Evolutionary conservation across 2,113 vertebrate genomes (phyloP), one percentile per base, ranked within the genome.

Genomic region (Psophia crepitans): DNA sequence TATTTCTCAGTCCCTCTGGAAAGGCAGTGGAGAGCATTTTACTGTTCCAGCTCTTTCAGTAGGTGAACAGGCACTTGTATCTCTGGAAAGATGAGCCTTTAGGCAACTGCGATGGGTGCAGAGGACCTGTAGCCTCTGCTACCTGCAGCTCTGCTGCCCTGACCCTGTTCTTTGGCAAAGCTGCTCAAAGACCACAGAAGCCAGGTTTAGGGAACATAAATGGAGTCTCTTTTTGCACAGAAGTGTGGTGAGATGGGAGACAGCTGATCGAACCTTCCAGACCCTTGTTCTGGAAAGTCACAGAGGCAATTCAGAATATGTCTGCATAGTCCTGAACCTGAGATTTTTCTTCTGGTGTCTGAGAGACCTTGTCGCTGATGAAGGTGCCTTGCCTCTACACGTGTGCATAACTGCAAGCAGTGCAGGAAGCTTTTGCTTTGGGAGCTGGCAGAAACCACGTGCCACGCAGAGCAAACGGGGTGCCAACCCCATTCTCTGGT

Each of bases 51-150:
- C 26, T 60, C 33, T 63, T 63, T 33, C 49, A 33, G 27, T 4
- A 51, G 19, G 24, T 76, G 35, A 80, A 14, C 7, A 64, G 30
- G 7, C 70, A 32, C 9, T 13, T 1, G 0, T 0, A 1, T 15
- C 16, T 19, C 12, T 37, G 48, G 39, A 48, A 60, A 24, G 33
- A 39, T 8, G 30, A 46, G 21, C 7, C 89, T 63, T 84, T 48
- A 57, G 60, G 64, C 49, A 16, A 41, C 63, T 74, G 1, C 15
- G 49, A 1, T 6, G 54, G 15, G 14, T 74, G 32, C 37, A 89
- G 71, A 51, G 49, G 16, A 9, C 23, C 44, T 48, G 5, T 35
- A 35, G 30, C 28, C 58, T 91, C 44, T 65, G 4, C 35, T 21
- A 9, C 11, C 8, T 58, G 11, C 17, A 37, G 37, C 15, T 41